Base-by-base conservation (phyloP, 2,797 vertebrate species). In the Pagetopsis macropterus region DNA sequence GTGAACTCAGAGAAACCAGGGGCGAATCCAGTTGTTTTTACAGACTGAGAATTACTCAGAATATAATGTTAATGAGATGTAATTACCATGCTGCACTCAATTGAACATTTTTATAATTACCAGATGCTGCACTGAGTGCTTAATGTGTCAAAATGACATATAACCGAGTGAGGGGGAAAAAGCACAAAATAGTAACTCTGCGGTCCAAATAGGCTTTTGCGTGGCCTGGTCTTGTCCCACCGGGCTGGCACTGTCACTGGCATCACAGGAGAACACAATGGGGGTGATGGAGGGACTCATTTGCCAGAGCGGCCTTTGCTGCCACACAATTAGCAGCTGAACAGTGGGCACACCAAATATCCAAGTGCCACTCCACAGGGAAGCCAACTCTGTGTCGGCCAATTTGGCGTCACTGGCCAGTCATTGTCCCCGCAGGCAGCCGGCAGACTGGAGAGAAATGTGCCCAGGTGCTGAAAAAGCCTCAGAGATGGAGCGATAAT, bases 381-480 rank as follows among this genome's bases (percentile, higher is more conserved):
- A 74, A 62, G 84, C 85, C 82, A 87, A 79, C 66, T 85, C 82
- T 79, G 86, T 75, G 67, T 87, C 88, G 86, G 83, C 78, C 1
- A 3, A 19, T 37, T 37, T 70, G 60, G 67, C 72, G 73, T 70
- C 51, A 33, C 50, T 64, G 84, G 40, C 82, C 61, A 58, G 72
- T 83, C 78, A 86, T 87, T 89, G 81, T 88, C 65, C 69, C 82
- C 61, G 37, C 45, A 81, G 77, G 73, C 75, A 71, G 72, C 58
- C 64, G 68, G 79, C 86, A 87, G 88, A 89, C 85, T 83, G 85
- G 66, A 44, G 57, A 46, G 67, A 62, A 78, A 77, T 1, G 3
- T 31, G 21, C 52, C 81, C 84, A 84, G 82, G 77, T 82, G 80
- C 79, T 63, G 48, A 56, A 75, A 82, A 41, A 76, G 58, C 60